Percentiles rank a stretch among this genome's conserved stretches.
These are phyloP conservation scores for Talpa occidentalis DNA, from an alignment of 2,113 vertebrate species.

Conservation along the genomic window DNA sequence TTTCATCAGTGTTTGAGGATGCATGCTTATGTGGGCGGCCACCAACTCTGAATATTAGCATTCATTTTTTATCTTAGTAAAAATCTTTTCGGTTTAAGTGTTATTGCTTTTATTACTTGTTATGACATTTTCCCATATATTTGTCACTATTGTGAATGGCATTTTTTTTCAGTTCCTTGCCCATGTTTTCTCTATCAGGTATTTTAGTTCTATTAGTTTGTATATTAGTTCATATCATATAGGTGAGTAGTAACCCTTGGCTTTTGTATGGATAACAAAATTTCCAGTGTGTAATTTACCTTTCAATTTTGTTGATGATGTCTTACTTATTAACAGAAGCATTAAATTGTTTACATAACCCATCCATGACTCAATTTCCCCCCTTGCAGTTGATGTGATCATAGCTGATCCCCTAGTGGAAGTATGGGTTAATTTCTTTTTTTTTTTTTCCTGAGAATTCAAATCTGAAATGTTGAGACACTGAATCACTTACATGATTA, in stretches of 20 bases:
- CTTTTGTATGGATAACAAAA: not conserved
- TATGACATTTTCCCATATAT: not conserved
- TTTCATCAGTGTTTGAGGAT: not conserved
- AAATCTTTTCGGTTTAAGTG: not conserved
- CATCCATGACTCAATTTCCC: not conserved
- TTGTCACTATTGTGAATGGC: not conserved
- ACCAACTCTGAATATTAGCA: not conserved
- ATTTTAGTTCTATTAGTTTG: not conserved
- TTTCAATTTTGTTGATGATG: not conserved
- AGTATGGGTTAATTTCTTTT: not conserved
- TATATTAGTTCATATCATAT: not conserved
- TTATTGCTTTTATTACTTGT: not conserved
- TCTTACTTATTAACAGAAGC: not conserved
- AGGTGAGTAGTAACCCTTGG: not conserved
- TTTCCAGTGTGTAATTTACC: not conserved
- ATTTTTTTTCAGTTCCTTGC: not conserved
- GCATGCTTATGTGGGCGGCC: not conserved
- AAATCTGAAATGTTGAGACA: not conserved
- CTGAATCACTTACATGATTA: not conserved
- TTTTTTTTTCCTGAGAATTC: not conserved
- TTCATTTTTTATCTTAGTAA: not conserved
- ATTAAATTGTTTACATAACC: not conserved
- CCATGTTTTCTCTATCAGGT: not conserved
- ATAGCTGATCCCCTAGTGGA: not conserved
- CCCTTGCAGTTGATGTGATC: not conserved